A percentile compares a stretch with the other conserved stretches of the same genome.
Evolutionary conservation across 2,797 vertebrate species (phyloP).

Genomic region (Pterois miles): DNA sequence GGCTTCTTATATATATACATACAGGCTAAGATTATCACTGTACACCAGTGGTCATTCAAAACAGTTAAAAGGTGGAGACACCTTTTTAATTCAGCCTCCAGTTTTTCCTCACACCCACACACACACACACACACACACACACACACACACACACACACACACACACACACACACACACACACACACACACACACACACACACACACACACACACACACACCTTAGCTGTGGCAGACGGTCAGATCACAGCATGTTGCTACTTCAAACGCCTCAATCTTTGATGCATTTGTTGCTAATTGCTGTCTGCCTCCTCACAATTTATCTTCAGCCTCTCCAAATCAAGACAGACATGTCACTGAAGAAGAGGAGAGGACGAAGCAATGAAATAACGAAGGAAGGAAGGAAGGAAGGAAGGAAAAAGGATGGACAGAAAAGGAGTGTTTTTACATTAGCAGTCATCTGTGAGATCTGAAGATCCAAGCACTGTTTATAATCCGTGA

Average conservation of each 20-base stretch:
- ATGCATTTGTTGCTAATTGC: background rate
- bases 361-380: background rate
- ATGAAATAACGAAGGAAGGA: background rate
- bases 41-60: background rate
- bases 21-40: background rate
- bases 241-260: slow-evolving; percentile 5
- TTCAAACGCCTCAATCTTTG: slow-evolving; percentile 25
- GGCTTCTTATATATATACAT: no score
- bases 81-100: background rate
- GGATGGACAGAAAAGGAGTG: background rate
- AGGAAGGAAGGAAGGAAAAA: background rate
- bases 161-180: background rate
- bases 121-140: background rate
- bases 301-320: background rate
- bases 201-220: background rate
- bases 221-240: background rate
- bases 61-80: background rate
- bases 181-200: background rate
- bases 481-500: slow-evolving; percentile 50
- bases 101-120: background rate
- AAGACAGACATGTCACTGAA: background rate
- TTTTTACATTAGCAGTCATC: background rate
- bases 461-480: background rate
- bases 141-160: background rate
- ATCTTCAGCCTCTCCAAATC: background rate